These are phyloP conservation scores for Solenopsis invicta DNA, from an alignment of 1,140 invertebrate species.

Conservation along the genomic window DNA sequence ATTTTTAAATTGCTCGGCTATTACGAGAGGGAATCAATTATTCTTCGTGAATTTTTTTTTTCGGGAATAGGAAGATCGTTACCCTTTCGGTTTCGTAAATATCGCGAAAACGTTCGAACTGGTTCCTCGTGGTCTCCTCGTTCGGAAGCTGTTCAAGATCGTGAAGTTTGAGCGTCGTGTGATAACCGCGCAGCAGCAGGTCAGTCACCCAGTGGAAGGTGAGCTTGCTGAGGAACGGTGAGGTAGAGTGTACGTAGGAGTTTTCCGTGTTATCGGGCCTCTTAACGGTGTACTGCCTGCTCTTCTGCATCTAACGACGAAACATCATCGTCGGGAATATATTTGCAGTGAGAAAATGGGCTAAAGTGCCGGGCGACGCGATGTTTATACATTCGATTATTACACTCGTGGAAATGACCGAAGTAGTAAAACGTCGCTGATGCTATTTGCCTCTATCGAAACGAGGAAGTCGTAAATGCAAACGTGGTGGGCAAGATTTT, in stretches of 20 bases:
- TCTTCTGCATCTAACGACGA: conserved; percentile 72
- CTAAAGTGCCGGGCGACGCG: neutral
- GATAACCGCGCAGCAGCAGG: conserved; percentile 90
- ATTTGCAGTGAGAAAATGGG: conserved; percentile 1
- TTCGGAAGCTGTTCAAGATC: conserved; percentile 91
- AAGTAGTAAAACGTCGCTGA: conserved; percentile 18
- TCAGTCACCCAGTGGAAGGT: conserved; percentile 93
- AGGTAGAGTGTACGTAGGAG: conserved; percentile 73
- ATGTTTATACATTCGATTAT: conserved; percentile 37
- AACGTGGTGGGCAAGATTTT: conserved; percentile 23
- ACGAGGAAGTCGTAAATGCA: conserved; percentile 22
- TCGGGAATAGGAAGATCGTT: conserved; percentile 41
- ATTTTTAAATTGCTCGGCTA: no score
- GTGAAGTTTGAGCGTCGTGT: conserved; percentile 89
- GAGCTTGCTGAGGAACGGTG: conserved; percentile 86
- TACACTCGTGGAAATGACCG: conserved; percentile 4
- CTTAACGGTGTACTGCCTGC: conserved; percentile 67
- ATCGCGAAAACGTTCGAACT: conserved; percentile 87
- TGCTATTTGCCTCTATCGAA: conserved; percentile 17
- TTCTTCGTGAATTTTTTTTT: neutral
- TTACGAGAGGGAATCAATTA: neutral
- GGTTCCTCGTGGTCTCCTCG: conserved; percentile 87
- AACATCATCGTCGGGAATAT: conserved; percentile 52
- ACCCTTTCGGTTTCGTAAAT: conserved; percentile 87
- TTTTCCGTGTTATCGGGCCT: conserved; percentile 40